Evolutionary conservation across 1,140 invertebrate species (phyloP), one percentile per base, ranked within the genome.

Genomic region (Papilio dardanus): DNA sequence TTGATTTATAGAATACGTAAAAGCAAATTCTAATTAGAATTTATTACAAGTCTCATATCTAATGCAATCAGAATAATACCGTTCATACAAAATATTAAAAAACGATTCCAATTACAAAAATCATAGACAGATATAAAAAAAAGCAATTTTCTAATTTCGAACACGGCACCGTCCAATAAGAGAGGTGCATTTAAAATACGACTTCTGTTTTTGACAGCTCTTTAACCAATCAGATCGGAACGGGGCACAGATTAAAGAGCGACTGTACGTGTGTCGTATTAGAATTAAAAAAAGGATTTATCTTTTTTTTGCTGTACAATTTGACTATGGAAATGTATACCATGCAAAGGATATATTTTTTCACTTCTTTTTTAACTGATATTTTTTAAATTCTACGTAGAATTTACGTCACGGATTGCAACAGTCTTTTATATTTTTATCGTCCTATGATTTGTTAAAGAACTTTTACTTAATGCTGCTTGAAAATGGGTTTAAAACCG

Each of bases 161-260:
- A 86, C 78, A 82, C 79, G 62, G 77, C 79, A 78, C 78, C 71
- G 77, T 71, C 86, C 86, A 90, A 88, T 88, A 85, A 81, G 84
- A 80, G 81, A 82, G 80, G 74, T 84, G 86, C 86, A 87, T 87
- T 87, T 83, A 87, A 86, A 87, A 89, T 80, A 83, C 80, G 79
- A 83, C 81, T 83, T 83, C 85, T 91, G 88, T 79, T 83, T 83
- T 78, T 90, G 88, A 91, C 87, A 90, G 88, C 81, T 78, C 80
- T 75, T 79, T 79, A 79, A 79, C 89, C 88, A 90, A 91, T 90
- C 88, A 86, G 87, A 89, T 91, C 79, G 77, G 79, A 81, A 77
- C 77, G 73, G 75, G 69, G 46, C 74, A 83, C 54, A 88, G 88
- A 88, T 89, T 89, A 89, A 86, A 88, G 79, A 80, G 76, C 71